A percentile compares a stretch with the other conserved stretches of the same genome.
phyloP scores from a whole-genome alignment of 2,797 vertebrate species.

The Catharus ustulatus region DNA sequence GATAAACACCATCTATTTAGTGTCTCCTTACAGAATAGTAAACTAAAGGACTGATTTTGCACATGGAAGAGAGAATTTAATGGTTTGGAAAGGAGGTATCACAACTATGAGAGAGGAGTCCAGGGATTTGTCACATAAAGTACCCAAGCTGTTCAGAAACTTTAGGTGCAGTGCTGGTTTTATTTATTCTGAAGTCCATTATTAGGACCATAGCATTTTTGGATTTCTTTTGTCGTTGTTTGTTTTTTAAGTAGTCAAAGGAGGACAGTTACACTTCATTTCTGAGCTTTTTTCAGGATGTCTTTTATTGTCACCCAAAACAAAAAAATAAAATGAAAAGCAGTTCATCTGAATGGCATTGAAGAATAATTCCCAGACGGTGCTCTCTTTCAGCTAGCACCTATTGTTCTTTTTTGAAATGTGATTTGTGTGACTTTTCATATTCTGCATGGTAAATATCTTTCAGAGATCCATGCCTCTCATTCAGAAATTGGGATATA shows the following conservation, averaged over 20 bases:
- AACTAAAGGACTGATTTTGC: background rate
- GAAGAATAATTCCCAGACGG: background rate
- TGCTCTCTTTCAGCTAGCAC: background rate
- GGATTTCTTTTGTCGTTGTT: background rate
- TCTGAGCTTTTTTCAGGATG: background rate
- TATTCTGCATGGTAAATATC: background rate
- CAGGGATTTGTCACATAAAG: background rate
- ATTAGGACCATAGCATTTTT: background rate
- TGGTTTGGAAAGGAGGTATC: background rate
- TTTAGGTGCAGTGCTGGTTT: background rate
- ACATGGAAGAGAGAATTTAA: background rate
- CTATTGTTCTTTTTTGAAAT: background rate
- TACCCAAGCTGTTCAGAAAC: background rate
- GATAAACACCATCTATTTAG: background rate
- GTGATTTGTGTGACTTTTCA: background rate
- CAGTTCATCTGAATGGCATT: background rate
- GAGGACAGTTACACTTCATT: background rate
- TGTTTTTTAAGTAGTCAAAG: background rate
- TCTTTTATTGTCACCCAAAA: background rate
- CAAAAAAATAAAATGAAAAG: conserved; percentile 2
- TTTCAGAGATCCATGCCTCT: background rate
- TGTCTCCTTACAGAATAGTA: background rate
- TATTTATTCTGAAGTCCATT: background rate
- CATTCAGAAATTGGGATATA: background rate
- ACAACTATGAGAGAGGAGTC: background rate